These are phyloP conservation scores for Cyphomyrus plagiostoma DNA, from an alignment of 2,113 vertebrate genomes.

Conservation along the genomic window DNA sequence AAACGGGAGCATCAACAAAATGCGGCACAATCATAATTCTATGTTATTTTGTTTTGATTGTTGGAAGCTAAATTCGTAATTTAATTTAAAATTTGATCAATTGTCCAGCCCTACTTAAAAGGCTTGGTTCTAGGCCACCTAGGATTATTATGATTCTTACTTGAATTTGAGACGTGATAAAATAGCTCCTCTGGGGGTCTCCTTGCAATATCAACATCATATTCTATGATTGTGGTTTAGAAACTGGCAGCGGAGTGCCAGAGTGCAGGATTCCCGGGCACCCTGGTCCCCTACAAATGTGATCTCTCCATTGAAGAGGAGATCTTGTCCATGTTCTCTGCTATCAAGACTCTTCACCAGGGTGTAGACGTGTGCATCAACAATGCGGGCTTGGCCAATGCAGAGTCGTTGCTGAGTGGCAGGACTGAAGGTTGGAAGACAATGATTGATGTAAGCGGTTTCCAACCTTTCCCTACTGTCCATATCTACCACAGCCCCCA, in stretches of 20 bases:
- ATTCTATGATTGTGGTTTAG: conserved; percentile 41
- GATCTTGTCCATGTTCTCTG: conserved; percentile 79
- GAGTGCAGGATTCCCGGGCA: conserved; percentile 64
- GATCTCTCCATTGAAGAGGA: conserved; percentile 77
- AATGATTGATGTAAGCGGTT: conserved; percentile 73
- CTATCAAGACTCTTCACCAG: conserved; percentile 65
- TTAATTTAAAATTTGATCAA: background rate
- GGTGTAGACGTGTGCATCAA: conserved; percentile 86
- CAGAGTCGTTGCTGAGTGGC: conserved; percentile 69
- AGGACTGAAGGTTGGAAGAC: conserved; percentile 73
- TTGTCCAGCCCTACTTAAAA: background rate
- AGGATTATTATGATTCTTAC: background rate
- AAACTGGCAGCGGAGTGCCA: conserved; percentile 75
- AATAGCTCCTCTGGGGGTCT: background rate
- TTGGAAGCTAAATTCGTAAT: background rate
- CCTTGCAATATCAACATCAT: background rate
- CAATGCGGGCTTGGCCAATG: conserved; percentile 74
- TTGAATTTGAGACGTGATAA: background rate
- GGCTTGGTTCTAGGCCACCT: background rate
- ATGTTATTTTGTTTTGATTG: background rate
- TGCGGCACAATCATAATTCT: background rate
- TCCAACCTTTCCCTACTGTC: background rate
- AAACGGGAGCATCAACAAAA: background rate
- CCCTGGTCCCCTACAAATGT: conserved; percentile 73
- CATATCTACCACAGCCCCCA: background rate